Evolutionary conservation across 2,888 invertebrate species (phyloP), one percentile per base, ranked within the genome.

Genomic region (Drosophila pegasa): DNA sequence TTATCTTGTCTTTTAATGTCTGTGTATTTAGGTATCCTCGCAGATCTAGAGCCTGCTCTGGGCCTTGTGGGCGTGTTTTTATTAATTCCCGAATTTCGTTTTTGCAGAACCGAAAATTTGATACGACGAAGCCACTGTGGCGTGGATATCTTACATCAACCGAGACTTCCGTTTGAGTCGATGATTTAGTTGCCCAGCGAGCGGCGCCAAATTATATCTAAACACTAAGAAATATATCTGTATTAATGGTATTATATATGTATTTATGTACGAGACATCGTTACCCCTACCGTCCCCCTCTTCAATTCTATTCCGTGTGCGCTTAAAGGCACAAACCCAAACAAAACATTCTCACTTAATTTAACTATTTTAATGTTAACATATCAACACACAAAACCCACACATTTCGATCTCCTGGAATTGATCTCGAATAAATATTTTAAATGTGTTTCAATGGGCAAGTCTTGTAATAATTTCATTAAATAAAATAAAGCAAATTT

Each of bases 141-240:
- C 87, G 85, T 71, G 88, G 90, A 90, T 88, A 85, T 89, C 70
- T 85, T 75, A 88, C 90, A 77, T 77, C 91, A 86, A 88, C 90
- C 84, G 90, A 91, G 86, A 90, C 90, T 78, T 88, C 90, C 87
- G 89, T 90, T 90, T 91, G 90, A 90, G 58, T 91, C 90, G 48
- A 90, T 90, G 79, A 89, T 87, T 69, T 87, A 88, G 54, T 47
- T 52, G n/a, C 31, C 33, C 45, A 14, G 18, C 6, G 29, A 18
- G 14, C 18, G 25, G 12, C 12, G 37, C 27, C 14, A 9, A 45
- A 18, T 65, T 64, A 45, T 56, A 45, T 29, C 27, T 45, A 33
- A 48, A 48, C 20, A 33, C 14, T 62, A 35, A 69, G 41, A 65
- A 61, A 56, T 66, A 54, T 75, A 51, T 66, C 35, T 80, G 64